Evolutionary conservation across 2,888 invertebrate species (phyloP), one percentile per base, ranked within the genome.

Genomic region (Dexiosoma caninum): DNA sequence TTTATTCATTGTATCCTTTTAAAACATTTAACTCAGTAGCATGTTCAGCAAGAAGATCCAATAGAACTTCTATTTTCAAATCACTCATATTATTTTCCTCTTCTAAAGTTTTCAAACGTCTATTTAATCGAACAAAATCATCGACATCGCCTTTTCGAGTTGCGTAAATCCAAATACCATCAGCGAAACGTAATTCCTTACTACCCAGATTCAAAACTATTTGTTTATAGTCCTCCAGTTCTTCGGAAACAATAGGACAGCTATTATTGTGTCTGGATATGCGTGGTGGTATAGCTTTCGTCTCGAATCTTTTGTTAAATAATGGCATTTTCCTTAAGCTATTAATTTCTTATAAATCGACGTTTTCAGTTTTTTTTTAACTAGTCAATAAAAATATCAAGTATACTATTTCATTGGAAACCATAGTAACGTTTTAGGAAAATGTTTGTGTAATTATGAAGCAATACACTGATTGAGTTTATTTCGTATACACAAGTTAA

Each of bases 21-120:
- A 88, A 62, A 35, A 84, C 80, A 82, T 88, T 87, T 8, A 89
- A 76, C 74, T 89, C 88, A 0, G 86, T 83, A 1, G 89, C 85
- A 80, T 89, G 87, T 78, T 90, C 90, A 1, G 90, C 87, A 23
- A 90, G 70, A 42, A 90, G 82, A 84, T 90, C 90, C 69, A 90
- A 75, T 77, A 90, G 85, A 3, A 90, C 86, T 57, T 90, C 90
- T 32, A 89, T 86, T 81, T 90, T 90, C 1, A 90, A 64, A 82
- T 89, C 85, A 77, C 87, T 86, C 84, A 90, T 86, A 81, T 89
- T 89, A 62, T 90, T 90, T 72, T 90, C 88, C 67, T 88, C 88
- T 70, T 90, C 90, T 21, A 90, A 77, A 0, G 83, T 82, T 27
- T 87, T 88, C 2, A 89, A 78, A 69, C 87, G 88, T 4, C 86